phyloP scores from a whole-genome alignment of 1,140 invertebrate species.

The Caenorhabditis brenneri region DNA sequence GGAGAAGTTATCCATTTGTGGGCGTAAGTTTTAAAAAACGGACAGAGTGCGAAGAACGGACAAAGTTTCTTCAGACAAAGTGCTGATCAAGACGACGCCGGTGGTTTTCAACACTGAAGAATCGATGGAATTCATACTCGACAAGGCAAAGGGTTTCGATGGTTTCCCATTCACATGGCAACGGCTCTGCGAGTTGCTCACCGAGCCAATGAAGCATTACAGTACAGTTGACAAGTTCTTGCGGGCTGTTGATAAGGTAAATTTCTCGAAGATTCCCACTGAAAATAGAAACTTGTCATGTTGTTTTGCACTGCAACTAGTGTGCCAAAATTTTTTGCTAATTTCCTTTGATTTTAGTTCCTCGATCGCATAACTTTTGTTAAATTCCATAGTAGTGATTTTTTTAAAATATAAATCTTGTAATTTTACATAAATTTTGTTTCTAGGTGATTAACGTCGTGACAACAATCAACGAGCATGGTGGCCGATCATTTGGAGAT shows the following conservation, averaged over 20 bases:
- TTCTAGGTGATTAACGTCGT: not conserved
- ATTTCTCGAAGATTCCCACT: no score
- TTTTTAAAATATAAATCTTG: no score
- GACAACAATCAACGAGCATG: constrained; percentile 1
- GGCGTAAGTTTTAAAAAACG: constrained; percentile 30
- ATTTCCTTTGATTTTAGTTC: no score
- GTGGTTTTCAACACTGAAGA: constrained; percentile 19
- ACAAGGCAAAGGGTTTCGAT: not conserved
- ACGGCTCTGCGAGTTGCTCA: not conserved
- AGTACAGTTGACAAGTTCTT: constrained; percentile 14
- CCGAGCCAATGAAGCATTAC: constrained; percentile 10
- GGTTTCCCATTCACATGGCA: constrained; percentile 25
- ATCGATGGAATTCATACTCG: constrained; percentile 15
- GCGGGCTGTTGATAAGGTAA: constrained; percentile 18
- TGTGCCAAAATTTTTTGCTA: no score
- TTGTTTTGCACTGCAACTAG: no score
- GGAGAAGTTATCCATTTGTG: constrained; percentile 11
- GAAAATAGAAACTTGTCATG: no score
- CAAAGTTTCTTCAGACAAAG: not conserved
- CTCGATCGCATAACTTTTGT: no score
- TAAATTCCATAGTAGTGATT: no score
- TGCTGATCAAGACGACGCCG: not conserved
- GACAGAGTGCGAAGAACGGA: no score
- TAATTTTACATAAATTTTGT: not conserved
- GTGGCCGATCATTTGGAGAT: constrained; percentile 17